Percentiles rank a stretch among this genome's conserved stretches.
Evolutionary conservation across 2,888 invertebrate species (phyloP).

Genomic region (Xestia xanthographa): DNA sequence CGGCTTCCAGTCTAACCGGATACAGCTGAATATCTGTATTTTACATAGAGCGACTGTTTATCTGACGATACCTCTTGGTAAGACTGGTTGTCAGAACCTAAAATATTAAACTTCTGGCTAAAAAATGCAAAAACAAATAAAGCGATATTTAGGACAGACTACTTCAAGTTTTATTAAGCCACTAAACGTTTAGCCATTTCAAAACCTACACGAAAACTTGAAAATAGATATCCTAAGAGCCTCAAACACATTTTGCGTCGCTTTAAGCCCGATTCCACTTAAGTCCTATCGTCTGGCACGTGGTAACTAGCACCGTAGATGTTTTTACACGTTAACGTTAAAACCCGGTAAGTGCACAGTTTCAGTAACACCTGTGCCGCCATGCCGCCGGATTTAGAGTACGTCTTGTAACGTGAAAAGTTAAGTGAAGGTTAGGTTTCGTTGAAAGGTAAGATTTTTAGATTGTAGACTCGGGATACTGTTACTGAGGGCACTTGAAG

Average conservation of each 20-base stretch:
- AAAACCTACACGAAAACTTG: constrained; percentile 7
- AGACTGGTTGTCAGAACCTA: not conserved
- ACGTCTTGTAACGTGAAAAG: constrained; percentile 19
- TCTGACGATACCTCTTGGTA: no score
- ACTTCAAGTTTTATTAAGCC: not conserved
- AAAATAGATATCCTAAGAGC: constrained; percentile 27
- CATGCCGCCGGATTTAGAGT: constrained; percentile 44
- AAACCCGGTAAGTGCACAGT: constrained; percentile 58
- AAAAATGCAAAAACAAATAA: not conserved
- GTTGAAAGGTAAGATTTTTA: constrained; percentile 25
- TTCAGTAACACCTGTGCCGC: constrained; percentile 58
- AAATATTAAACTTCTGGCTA: not conserved
- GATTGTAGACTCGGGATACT: not conserved
- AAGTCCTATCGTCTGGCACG: constrained; percentile 38
- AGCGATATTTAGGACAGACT: not conserved
- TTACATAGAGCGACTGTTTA: no score
- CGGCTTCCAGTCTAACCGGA: no score
- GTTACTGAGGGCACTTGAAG: not conserved
- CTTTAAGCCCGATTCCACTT: constrained; percentile 30
- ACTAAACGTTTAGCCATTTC: not conserved
- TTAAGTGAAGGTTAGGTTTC: constrained; percentile 9
- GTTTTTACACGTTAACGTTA: constrained; percentile 53
- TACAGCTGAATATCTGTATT: no score
- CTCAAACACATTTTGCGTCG: constrained; percentile 25
- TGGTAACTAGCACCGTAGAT: constrained; percentile 47